phyloP scores from a whole-genome alignment of 2,113 vertebrate species.

The Zosterops borbonicus region DNA sequence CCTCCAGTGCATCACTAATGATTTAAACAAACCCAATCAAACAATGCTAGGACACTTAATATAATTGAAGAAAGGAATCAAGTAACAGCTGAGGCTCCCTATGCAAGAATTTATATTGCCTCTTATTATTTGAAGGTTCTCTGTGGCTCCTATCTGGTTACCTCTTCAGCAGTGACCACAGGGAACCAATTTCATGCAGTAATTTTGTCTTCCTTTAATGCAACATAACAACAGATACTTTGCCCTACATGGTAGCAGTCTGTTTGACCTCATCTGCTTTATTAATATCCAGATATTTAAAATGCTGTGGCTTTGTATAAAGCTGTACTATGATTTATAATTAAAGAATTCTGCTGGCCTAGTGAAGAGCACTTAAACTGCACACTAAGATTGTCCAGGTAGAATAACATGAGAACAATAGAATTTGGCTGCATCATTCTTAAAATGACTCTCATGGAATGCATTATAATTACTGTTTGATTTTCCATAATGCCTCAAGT shows the following conservation, averaged over 20 bases:
- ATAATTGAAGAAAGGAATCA: slow-evolving; percentile 63
- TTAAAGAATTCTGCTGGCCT: background rate
- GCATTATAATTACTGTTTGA: background rate
- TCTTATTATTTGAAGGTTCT: slow-evolving; percentile 45
- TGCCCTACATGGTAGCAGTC: background rate
- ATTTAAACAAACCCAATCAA: slow-evolving; percentile 47
- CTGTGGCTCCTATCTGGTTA: slow-evolving; percentile 5
- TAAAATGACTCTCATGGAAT: background rate
- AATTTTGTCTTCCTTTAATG: slow-evolving; percentile 39
- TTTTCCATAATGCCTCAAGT: background rate
- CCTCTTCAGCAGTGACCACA: background rate
- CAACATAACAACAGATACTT: background rate
- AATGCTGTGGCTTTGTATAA: background rate
- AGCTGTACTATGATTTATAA: background rate
- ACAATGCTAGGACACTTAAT: slow-evolving; percentile 61
- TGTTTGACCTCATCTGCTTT: background rate
- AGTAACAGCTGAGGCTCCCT: slow-evolving; percentile 40
- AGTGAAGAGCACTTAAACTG: background rate
- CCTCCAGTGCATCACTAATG: slow-evolving; percentile 46
- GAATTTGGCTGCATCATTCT: background rate
- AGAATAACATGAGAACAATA: background rate
- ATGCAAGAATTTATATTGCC: slow-evolving; percentile 54
- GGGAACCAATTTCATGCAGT: background rate
- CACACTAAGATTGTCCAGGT: background rate
- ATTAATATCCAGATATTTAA: background rate